phyloP scores from a whole-genome alignment of 2,888 invertebrate genomes.

The Pristionchus exspectatus region DNA sequence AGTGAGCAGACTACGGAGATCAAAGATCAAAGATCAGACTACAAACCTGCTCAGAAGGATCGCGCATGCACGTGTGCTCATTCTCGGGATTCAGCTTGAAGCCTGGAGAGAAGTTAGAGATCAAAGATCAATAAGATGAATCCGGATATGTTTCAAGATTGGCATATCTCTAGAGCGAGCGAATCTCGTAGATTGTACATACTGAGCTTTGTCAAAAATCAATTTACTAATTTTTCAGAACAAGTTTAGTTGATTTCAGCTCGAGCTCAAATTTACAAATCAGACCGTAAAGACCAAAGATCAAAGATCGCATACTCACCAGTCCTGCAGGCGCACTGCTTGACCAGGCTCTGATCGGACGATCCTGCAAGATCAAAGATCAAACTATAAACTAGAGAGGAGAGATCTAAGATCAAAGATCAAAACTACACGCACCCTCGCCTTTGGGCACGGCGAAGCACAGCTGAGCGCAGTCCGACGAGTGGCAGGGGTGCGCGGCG shows the following conservation, averaged over 20 bases:
- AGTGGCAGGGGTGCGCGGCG: conserved; percentile 80
- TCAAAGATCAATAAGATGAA: neutral
- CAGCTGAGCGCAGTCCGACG: conserved; percentile 94
- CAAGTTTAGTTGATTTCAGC: neutral
- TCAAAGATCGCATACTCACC: conserved; percentile 57
- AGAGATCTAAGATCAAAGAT: neutral
- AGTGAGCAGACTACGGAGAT: neutral
- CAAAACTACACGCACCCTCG: neutral
- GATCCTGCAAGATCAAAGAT: conserved; percentile 23
- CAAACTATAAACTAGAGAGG: neutral
- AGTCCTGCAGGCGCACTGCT: conserved; percentile 75
- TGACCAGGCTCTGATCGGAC: conserved; percentile 61
- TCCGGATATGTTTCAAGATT: neutral
- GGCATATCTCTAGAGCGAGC: neutral
- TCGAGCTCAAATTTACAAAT: neutral
- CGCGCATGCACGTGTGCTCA: conserved; percentile 70
- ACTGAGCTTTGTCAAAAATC: no score
- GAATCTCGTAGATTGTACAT: neutral
- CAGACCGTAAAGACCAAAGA: neutral
- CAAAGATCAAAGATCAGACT: neutral
- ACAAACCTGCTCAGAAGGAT: conserved; percentile 66
- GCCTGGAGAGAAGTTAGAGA: conserved; percentile 56
- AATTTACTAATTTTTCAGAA: no score
- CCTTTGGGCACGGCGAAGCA: conserved; percentile 85
- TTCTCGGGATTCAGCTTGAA: conserved; percentile 76